A percentile compares a stretch with the other conserved stretches of the same genome.
phyloP scores from a whole-genome alignment of 2,113 vertebrate genomes.

The Crotalus viridis region DNA sequence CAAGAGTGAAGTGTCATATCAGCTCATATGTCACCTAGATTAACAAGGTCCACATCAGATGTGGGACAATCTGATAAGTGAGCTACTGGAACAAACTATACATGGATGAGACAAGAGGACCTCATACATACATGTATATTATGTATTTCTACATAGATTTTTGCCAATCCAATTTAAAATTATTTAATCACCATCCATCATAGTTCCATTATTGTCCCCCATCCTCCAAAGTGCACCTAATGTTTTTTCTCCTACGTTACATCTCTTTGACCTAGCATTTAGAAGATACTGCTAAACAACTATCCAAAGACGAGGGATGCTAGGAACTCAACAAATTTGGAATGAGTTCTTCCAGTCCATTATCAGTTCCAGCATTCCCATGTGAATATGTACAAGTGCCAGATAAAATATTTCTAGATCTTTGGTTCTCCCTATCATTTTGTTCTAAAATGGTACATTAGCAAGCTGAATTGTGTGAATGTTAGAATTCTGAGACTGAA shows the following conservation, averaged over 20 bases:
- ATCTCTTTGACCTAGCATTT: background rate
- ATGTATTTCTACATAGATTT: background rate
- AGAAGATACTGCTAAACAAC: background rate
- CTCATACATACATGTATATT: background rate
- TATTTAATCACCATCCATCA: background rate
- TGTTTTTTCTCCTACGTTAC: background rate
- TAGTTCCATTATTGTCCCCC: background rate
- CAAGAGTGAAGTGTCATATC: no score
- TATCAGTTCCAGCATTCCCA: background rate
- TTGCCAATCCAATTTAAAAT: background rate
- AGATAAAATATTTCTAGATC: background rate
- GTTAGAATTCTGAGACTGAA: background rate
- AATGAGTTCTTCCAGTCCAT: background rate
- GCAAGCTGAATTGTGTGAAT: background rate
- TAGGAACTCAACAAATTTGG: background rate
- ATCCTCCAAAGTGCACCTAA: background rate
- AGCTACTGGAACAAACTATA: background rate
- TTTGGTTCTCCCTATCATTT: no score
- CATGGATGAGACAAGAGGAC: no score
- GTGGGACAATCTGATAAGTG: background rate
- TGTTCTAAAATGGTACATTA: background rate
- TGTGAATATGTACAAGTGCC: background rate
- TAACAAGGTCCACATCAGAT: background rate
- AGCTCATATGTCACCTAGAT: background rate
- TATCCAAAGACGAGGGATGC: background rate